Evolutionary conservation across 2,888 invertebrate species (phyloP), one percentile per base, ranked within the genome.

Genomic region (Hoplodrina ambigua): DNA sequence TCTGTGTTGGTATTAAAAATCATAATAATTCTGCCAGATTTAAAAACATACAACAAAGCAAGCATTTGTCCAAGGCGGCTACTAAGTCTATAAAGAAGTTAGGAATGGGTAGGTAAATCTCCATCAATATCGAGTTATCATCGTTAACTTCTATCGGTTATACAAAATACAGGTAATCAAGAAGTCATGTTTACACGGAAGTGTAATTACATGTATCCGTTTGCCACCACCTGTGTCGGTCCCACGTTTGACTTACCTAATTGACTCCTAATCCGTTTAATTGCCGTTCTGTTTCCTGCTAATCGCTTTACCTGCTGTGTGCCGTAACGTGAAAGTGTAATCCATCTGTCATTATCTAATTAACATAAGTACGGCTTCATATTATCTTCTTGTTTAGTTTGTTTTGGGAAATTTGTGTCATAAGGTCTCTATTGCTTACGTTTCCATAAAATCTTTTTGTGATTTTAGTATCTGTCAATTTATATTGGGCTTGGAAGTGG

Each of bases 181-280:
- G 7, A 60, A 75, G 33, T 60, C 50, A 52, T 56, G 54, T 68
- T 33, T 50, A 69, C 41, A 10, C 64, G 83, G 83, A 80, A 82
- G 53, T 67, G 33, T 72, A 64, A 74, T 66, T 61, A 50, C 66
- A 69, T 49, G 37, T 64, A 75, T 70, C 68, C 59, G 68, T 52
- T 69, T 66, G 55, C 65, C 74, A 70, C 54, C 56, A 53, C 52
- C 49, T 66, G 5, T 46, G 79, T 65, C 82, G 78, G 78, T 72
- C 82, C 53, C 78, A 79, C 78, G 78, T 66, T 68, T 57, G 52
- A 69, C 57, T 80, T 72, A 52, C 75, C 75, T 66, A 66, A 75
- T 71, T 82, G 41, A 33, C 49, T 53, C 19, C 8, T 79, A 65
- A 78, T 54, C 54, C 54, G 20, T 30, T 46, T 79, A 79, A 79